Evolutionary conservation across 30 jellyfish, hydroid and myxozoan genomes (phyloP).

Genomic region (Aurelia aurita): DNA sequence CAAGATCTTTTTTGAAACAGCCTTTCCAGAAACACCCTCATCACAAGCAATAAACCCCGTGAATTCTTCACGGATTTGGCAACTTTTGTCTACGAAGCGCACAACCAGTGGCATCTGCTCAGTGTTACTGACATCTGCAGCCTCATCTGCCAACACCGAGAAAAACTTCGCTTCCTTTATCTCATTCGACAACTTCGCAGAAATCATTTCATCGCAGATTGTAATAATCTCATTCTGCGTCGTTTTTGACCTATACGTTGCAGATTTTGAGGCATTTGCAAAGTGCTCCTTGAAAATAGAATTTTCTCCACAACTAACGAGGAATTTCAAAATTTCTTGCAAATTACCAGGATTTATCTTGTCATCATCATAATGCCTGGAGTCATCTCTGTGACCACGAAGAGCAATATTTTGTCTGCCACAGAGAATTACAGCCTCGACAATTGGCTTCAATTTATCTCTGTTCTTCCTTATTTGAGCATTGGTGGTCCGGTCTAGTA

Average conservation of each 20-base stretch:
- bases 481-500: neutral
- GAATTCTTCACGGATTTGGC: conserved; percentile 15
- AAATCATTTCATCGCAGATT: conserved; percentile 60
- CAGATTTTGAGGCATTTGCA: conserved; percentile 23
- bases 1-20: too few relatives aligned
- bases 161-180: conserved; percentile 30
- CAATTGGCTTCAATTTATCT: conserved; percentile 30
- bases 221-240: conserved; percentile 72
- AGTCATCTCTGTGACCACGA: conserved; percentile 49
- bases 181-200: neutral
- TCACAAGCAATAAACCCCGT: conserved; percentile 26
- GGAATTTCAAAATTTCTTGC: conserved; percentile 13
- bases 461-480: neutral
- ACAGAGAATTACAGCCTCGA: conserved; percentile 31
- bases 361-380: conserved; percentile 1
- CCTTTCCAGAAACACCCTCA: too few relatives aligned
- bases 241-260: conserved; percentile 45
- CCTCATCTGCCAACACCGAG: conserved; percentile 64
- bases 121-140: conserved; percentile 32
- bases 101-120: conserved; percentile 62
- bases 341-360: conserved; percentile 38
- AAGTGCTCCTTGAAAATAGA: conserved; percentile 11
- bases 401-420: conserved; percentile 46
- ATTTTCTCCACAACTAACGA: conserved; percentile 9
- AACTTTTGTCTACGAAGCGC: conserved; percentile 7